phyloP scores from a whole-genome alignment of 2,797 vertebrate genomes.

The Gorsachius magnificus region DNA sequence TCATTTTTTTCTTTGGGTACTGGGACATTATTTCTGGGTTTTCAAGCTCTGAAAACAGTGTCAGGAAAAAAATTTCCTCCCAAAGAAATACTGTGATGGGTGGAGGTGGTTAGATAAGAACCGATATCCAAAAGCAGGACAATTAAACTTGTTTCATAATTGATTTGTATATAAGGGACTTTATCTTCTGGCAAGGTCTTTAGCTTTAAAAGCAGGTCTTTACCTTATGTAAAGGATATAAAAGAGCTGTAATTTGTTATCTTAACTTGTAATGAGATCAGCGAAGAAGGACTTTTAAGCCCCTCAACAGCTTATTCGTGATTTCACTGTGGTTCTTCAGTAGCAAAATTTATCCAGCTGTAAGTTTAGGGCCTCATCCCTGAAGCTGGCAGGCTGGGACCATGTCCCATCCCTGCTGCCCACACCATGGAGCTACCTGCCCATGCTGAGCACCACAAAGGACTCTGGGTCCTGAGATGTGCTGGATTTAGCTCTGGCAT shows the following conservation, averaged over 20 bases:
- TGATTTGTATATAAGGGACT: background rate
- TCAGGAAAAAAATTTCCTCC: background rate
- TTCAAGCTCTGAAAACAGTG: background rate
- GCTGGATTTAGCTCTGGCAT: background rate
- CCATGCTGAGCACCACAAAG: background rate
- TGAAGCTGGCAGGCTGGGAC: background rate
- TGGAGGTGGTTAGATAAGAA: background rate
- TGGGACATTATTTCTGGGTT: background rate
- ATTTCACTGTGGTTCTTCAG: background rate
- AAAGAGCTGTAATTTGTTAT: conserved; percentile 10
- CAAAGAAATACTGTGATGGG: background rate
- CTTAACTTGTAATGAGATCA: conserved; percentile 11
- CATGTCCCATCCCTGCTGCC: background rate
- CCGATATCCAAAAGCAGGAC: background rate
- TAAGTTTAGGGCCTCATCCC: background rate
- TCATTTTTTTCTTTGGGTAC: background rate
- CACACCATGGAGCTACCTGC: background rate
- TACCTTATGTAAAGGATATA: background rate
- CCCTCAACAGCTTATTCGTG: background rate
- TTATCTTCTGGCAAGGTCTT: conserved; percentile 16
- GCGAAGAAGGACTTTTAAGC: background rate
- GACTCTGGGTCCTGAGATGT: background rate
- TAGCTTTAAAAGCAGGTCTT: conserved; percentile 21
- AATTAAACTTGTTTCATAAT: background rate
- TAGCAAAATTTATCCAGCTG: background rate